These are phyloP conservation scores for Thelaira solivaga DNA, from an alignment of 2,888 invertebrate species.

Conservation along the genomic window DNA sequence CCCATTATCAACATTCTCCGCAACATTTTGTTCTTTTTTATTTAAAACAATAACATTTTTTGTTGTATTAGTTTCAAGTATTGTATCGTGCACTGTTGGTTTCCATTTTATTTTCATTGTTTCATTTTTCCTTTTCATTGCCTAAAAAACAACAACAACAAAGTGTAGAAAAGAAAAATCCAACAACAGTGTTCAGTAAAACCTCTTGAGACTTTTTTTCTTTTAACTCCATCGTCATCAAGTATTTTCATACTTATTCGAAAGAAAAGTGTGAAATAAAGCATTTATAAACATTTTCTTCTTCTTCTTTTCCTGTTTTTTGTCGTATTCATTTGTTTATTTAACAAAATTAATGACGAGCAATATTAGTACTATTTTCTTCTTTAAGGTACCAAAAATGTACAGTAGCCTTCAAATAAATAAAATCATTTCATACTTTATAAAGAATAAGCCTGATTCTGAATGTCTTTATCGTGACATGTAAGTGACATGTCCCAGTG, in stretches of 20 bases:
- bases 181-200: background rate
- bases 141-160: background rate
- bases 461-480: too few relatives aligned
- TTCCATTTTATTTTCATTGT: too few relatives aligned
- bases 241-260: slow-evolving; percentile 15
- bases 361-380: too few relatives aligned
- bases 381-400: too few relatives aligned
- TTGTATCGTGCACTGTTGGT: too few relatives aligned
- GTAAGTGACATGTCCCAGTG: too few relatives aligned
- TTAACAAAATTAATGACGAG: too few relatives aligned
- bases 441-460: too few relatives aligned
- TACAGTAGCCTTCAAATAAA: too few relatives aligned
- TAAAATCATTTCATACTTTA: too few relatives aligned
- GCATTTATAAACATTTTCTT: slow-evolving; percentile 14
- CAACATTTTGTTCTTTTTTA: slow-evolving; percentile 41
- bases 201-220: slow-evolving; percentile 50
- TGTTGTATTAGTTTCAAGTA: background rate
- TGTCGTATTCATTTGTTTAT: background rate
- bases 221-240: slow-evolving; percentile 22
- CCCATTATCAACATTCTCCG: slow-evolving; percentile 13
- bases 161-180: background rate
- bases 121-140: background rate
- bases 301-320: too few relatives aligned
- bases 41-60: too few relatives aligned
- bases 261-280: slow-evolving; percentile 44